These are phyloP conservation scores for Atherinosoma microstoma DNA, from an alignment of 2,797 vertebrate genomes.

Conservation along the genomic window DNA sequence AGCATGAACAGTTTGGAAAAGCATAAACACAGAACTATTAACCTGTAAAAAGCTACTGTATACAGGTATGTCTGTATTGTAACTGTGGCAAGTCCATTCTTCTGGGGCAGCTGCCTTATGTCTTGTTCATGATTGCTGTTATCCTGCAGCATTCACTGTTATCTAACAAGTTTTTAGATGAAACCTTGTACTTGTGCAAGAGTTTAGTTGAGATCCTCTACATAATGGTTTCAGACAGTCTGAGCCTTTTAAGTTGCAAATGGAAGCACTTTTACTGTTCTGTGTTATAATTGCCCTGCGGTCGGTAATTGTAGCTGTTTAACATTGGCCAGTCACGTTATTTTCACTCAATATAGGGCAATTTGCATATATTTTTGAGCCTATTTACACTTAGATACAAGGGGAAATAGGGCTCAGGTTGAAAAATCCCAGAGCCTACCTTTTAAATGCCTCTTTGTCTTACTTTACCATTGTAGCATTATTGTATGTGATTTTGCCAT, in stretches of 20 bases:
- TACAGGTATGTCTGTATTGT: neutral
- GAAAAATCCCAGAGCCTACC: neutral
- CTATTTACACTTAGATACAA: neutral
- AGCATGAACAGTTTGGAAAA: neutral
- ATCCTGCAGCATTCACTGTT: neutral
- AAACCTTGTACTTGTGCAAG: neutral
- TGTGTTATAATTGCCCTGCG: neutral
- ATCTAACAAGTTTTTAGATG: no score
- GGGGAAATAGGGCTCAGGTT: neutral
- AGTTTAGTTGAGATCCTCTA: neutral
- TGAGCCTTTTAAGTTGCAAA: neutral
- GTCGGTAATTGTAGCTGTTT: neutral
- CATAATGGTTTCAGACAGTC: neutral
- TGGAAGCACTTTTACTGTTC: neutral
- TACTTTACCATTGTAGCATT: neutral
- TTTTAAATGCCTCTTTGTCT: neutral
- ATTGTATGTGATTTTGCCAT: conserved; percentile 22
- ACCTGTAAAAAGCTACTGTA: neutral
- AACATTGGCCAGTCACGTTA: no score
- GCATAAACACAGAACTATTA: neutral
- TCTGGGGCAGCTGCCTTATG: neutral
- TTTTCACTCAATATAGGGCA: neutral
- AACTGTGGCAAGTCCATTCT: neutral
- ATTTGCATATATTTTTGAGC: neutral
- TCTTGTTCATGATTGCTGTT: neutral